phyloP scores from a whole-genome alignment of 2,888 invertebrate species.

The Cetonia aurata region DNA sequence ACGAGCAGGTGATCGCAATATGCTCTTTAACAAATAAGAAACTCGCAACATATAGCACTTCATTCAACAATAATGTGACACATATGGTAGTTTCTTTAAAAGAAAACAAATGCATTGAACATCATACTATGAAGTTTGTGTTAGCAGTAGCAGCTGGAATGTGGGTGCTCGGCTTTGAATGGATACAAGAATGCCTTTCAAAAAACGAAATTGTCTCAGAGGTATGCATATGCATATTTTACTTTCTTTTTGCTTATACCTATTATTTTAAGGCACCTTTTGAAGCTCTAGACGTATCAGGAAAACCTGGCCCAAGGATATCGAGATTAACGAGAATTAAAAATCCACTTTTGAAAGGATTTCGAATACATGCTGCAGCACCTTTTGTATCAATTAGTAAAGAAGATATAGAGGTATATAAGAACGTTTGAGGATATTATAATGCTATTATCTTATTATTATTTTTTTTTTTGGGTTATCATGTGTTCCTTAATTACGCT shows the following conservation, averaged over 20 bases:
- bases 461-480: conserved; percentile 10
- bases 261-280: conserved; percentile 64
- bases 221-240: conserved; percentile 59
- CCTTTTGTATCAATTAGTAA: conserved; percentile 64
- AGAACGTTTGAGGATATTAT: not conserved
- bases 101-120: conserved; percentile 57
- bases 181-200: conserved; percentile 68
- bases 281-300: conserved; percentile 70
- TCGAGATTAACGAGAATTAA: conserved; percentile 64
- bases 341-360: conserved; percentile 67
- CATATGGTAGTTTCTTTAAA: conserved; percentile 62
- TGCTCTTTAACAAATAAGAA: conserved; percentile 59
- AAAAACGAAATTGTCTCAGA: conserved; percentile 66
- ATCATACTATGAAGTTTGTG: conserved; percentile 70
- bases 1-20: conserved; percentile 58
- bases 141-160: conserved; percentile 71
- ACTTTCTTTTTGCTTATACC: conserved; percentile 1
- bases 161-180: conserved; percentile 72
- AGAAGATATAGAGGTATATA: conserved; percentile 59
- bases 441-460: not conserved
- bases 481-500: conserved; percentile 28
- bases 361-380: conserved; percentile 69
- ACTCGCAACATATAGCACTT: conserved; percentile 56
- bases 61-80: conserved; percentile 59
- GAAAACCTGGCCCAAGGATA: conserved; percentile 69